Conservation (phyloP, 2,888 invertebrate genomes). For the Orthosia cruda region DNA sequence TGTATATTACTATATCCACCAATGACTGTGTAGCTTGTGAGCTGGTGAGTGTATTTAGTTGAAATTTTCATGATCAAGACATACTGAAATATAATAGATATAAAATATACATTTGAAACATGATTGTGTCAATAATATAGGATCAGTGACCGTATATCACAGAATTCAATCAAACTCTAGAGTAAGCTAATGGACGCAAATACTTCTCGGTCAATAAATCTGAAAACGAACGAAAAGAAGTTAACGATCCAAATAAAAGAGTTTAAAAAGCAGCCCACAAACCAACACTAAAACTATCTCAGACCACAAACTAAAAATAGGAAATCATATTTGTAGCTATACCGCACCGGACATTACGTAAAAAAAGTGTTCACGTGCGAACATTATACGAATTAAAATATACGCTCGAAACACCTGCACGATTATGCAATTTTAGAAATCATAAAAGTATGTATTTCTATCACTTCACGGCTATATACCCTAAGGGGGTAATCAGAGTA, state of each 20-base stretch:
- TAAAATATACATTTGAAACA: too few species aligned
- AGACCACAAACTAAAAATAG: constrained; percentile 36
- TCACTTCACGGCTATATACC: constrained; percentile 55
- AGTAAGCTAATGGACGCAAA: too few species aligned
- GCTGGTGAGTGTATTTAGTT: too few species aligned
- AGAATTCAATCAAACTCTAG: too few species aligned
- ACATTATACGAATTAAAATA: constrained; percentile 57
- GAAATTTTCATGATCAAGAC: too few species aligned
- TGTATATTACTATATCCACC: too few species aligned
- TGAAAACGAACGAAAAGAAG: not conserved
- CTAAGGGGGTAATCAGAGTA: constrained; percentile 58
- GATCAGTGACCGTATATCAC: too few species aligned
- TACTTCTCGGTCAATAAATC: too few species aligned
- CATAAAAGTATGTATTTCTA: constrained; percentile 64
- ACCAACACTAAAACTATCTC: not conserved
- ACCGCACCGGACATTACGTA: constrained; percentile 62
- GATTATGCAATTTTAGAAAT: constrained; percentile 66
- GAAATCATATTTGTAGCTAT: constrained; percentile 29
- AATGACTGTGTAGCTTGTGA: too few species aligned
- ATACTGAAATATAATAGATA: too few species aligned
- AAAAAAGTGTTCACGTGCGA: constrained; percentile 56
- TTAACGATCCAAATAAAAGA: not conserved
- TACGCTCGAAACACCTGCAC: constrained; percentile 53
- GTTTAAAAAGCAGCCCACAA: not conserved
- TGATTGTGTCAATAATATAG: too few species aligned